Conservation (phyloP, 1,140 invertebrate species). For the Scylla paramamosain region DNA sequence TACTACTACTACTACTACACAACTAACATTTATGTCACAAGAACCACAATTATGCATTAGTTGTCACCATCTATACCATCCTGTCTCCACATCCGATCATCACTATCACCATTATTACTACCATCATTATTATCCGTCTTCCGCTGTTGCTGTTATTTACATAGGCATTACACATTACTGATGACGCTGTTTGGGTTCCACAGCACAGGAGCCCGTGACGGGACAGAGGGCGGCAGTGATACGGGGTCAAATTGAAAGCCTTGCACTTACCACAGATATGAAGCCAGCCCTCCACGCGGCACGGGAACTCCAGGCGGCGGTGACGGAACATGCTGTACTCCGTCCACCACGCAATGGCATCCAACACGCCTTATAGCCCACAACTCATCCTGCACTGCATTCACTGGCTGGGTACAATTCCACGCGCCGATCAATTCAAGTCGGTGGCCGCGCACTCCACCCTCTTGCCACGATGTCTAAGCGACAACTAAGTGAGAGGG, state of each 20-base stretch:
- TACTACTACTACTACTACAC: too few species aligned
- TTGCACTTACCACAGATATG: slow-evolving; percentile 62
- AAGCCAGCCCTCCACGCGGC: slow-evolving; percentile 61
- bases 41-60: too few species aligned
- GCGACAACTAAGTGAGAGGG: slow-evolving; percentile 51
- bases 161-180: too few species aligned
- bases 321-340: slow-evolving; percentile 56
- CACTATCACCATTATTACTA: not conserved
- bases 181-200: too few species aligned
- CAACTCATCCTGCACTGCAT: slow-evolving; percentile 6
- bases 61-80: too few species aligned
- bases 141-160: too few species aligned
- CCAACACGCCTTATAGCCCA: not conserved
- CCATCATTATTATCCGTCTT: not conserved
- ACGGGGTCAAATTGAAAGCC: not conserved
- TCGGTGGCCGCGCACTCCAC: not conserved
- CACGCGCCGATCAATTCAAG: slow-evolving; percentile 47
- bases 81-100: too few species aligned
- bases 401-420: slow-evolving; percentile 41
- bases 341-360: not conserved
- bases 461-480: slow-evolving; percentile 55
- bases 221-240: too few species aligned
- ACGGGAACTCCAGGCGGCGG: slow-evolving; percentile 60
- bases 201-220: too few species aligned
- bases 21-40: too few species aligned